These are phyloP conservation scores for Macrostomum lignano DNA, from an alignment of 1,140 invertebrate genomes.

Conservation along the genomic window DNA sequence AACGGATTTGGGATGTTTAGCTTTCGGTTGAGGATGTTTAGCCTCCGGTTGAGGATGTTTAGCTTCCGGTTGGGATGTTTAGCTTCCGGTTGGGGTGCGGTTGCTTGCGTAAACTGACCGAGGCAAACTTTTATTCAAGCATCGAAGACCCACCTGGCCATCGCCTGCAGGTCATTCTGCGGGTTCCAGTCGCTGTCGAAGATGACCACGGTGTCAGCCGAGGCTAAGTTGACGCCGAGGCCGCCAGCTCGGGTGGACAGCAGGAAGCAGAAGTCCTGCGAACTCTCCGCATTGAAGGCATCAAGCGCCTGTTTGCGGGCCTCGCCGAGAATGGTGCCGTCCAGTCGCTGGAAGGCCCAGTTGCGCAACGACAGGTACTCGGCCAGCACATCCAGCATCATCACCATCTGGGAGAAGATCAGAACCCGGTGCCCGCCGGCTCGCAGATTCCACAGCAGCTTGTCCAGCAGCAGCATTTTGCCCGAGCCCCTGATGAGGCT, in stretches of 20 bases:
- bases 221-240: slow-evolving; percentile 83
- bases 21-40: too few species aligned
- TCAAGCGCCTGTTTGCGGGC: slow-evolving; percentile 89
- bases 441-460: slow-evolving; percentile 53
- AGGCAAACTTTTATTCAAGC: too few species aligned
- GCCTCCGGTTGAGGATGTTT: too few species aligned
- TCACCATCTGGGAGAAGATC: slow-evolving; percentile 89
- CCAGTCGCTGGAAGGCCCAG: slow-evolving; percentile 80
- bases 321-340: slow-evolving; percentile 84
- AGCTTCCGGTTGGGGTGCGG: too few species aligned
- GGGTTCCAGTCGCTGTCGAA: slow-evolving; percentile 99
- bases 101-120: too few species aligned
- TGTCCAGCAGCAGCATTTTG: slow-evolving; percentile 67
- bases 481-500: slow-evolving; percentile 59
- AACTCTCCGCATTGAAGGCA: slow-evolving; percentile 50
- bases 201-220: slow-evolving; percentile 96
- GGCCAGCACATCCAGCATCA: slow-evolving; percentile 71
- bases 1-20: too few species aligned
- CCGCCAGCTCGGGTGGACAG: slow-evolving; percentile 84
- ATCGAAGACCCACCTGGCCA: too few species aligned
- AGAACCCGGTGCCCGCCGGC: slow-evolving; percentile 76
- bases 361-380: slow-evolving; percentile 67
- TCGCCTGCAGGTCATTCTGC: slow-evolving; percentile 68
- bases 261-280: slow-evolving; percentile 83
- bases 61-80: too few species aligned